Evolutionary conservation across 2,113 vertebrate genomes (phyloP).

Genomic region (Carassius gibelio): DNA sequence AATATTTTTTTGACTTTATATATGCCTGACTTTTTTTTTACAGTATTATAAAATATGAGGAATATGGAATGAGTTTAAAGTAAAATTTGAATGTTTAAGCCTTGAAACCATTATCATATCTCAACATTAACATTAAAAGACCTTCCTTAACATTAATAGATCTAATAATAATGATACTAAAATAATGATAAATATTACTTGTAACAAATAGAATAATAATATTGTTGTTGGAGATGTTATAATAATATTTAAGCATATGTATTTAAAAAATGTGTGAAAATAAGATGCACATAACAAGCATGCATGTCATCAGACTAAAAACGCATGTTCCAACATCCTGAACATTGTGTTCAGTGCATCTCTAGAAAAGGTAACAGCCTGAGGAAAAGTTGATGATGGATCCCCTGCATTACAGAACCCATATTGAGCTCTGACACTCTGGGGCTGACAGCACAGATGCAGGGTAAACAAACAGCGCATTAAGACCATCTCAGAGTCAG

Average conservation of each 20-base stretch:
- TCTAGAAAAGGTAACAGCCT: constrained; percentile 23
- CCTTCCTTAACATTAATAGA: background rate
- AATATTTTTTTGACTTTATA: background rate
- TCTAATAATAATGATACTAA: background rate
- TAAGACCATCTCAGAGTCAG: constrained; percentile 53
- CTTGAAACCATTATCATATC: background rate
- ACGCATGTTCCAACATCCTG: constrained; percentile 18
- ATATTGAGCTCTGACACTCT: constrained; percentile 44
- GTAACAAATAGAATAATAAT: too few species aligned
- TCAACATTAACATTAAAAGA: background rate
- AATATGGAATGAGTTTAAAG: background rate
- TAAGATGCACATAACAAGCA: background rate
- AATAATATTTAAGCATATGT: background rate
- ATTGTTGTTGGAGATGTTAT: too few species aligned
- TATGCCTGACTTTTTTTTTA: background rate
- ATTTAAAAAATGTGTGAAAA: background rate
- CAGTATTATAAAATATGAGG: too few species aligned
- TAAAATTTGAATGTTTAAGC: background rate
- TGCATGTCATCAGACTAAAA: background rate
- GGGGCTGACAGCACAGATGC: constrained; percentile 55
- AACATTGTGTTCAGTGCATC: background rate
- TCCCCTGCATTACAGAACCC: constrained; percentile 57
- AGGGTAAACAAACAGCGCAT: constrained; percentile 61
- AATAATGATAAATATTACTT: background rate
- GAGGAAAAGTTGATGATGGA: constrained; percentile 47